A percentile compares a stretch with the other conserved stretches of the same genome.
These are phyloP conservation scores for Amiota mariae DNA, from an alignment of 2,888 invertebrate genomes.

Conservation along the genomic window DNA sequence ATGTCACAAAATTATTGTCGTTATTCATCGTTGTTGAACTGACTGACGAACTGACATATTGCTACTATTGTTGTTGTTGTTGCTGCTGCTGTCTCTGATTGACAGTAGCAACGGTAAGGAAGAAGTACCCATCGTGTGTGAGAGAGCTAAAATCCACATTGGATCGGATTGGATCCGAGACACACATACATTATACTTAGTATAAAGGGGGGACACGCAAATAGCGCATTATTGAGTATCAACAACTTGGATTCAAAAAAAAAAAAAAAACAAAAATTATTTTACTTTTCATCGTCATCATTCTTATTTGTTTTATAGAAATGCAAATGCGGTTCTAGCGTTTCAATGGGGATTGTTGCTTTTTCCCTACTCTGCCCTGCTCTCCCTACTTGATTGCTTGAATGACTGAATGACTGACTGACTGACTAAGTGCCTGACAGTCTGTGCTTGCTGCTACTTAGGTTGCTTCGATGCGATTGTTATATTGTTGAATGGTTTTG, in stretches of 20 bases:
- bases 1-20: conserved; percentile 6
- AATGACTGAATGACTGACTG: conserved; percentile 28
- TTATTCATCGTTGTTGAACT: conserved; percentile 28
- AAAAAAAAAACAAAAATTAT: neutral
- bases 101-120: conserved; percentile 54
- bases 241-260: conserved; percentile 12
- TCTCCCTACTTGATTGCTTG: conserved; percentile 33
- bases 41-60: conserved; percentile 61
- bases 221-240: neutral
- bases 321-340: conserved; percentile 58
- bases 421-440: neutral
- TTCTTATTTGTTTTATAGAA: conserved; percentile 37
- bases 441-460: neutral
- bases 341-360: conserved; percentile 10
- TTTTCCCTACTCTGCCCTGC: neutral
- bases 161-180: neutral
- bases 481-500: conserved; percentile 19
- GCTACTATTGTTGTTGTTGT: conserved; percentile 29
- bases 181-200: neutral
- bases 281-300: conserved; percentile 52
- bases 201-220: conserved; percentile 18
- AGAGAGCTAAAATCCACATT: neutral
- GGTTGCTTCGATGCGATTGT: no score
- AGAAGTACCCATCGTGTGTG: neutral
- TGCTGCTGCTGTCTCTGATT: conserved; percentile 55